Evolutionary conservation across 2,797 vertebrate species (phyloP).

Genomic region (Ctenopoma kingsleyae): DNA sequence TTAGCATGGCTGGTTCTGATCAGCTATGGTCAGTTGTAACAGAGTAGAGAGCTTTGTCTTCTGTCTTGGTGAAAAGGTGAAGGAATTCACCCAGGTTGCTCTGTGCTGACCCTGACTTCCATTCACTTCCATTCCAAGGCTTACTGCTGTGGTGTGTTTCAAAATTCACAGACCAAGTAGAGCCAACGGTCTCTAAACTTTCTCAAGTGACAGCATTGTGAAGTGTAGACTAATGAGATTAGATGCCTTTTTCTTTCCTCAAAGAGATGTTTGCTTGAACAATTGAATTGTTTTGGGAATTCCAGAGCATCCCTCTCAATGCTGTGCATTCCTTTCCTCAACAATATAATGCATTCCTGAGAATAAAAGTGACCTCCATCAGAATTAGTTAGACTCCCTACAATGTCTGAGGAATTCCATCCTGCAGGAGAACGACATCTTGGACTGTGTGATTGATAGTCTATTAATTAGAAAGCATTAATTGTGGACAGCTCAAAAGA

Average conservation of each 20-base stretch:
- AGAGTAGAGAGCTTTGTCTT: slow-evolving; percentile 6
- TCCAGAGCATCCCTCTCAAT: slow-evolving; percentile 70
- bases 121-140: slow-evolving; percentile 58
- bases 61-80: slow-evolving; percentile 51
- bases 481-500: slow-evolving; percentile 36
- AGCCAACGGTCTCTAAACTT: slow-evolving; percentile 56
- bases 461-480: slow-evolving; percentile 69
- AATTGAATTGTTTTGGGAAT: slow-evolving; percentile 78
- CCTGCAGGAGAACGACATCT: slow-evolving; percentile 59
- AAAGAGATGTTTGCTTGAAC: slow-evolving; percentile 74
- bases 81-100: slow-evolving; percentile 64
- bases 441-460: slow-evolving; percentile 76
- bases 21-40: slow-evolving; percentile 34
- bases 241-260: slow-evolving; percentile 38
- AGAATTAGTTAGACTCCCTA: slow-evolving; percentile 72
- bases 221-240: slow-evolving; percentile 70
- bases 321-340: slow-evolving; percentile 71
- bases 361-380: slow-evolving; percentile 80
- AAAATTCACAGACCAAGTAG: slow-evolving; percentile 40
- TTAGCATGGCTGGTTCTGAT: slow-evolving; percentile 14
- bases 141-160: slow-evolving; percentile 32
- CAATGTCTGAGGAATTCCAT: slow-evolving; percentile 78
- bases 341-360: slow-evolving; percentile 79
- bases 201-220: slow-evolving; percentile 67
- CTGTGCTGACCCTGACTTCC: slow-evolving; percentile 61